phyloP scores from a whole-genome alignment of 1,140 invertebrate species.

The Holotrichia oblita region DNA sequence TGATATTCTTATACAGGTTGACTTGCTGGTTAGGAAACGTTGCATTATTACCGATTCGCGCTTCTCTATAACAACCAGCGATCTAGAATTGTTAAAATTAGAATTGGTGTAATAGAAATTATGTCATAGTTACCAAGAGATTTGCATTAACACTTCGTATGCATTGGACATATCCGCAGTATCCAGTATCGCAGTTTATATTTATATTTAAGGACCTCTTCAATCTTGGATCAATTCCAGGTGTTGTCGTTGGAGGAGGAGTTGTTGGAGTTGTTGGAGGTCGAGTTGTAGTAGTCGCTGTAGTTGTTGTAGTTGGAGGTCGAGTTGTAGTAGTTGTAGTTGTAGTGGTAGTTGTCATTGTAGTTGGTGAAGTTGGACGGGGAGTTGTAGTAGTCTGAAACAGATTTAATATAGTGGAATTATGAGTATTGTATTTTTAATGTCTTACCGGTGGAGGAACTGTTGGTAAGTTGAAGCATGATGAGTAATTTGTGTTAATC shows the following conservation, averaged over 20 bases:
- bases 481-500: constrained; percentile 47
- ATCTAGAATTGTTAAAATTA: constrained; percentile 56
- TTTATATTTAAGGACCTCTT: constrained; percentile 17
- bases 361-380: not conserved
- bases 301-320: not conserved
- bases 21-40: constrained; percentile 64
- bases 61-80: constrained; percentile 64
- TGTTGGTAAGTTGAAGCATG: constrained; percentile 41
- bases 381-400: not conserved
- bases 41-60: constrained; percentile 62
- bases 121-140: constrained; percentile 61
- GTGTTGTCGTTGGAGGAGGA: too few relatives aligned
- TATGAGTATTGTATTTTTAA: not conserved
- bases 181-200: constrained; percentile 62
- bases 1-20: constrained; percentile 66
- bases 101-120: constrained; percentile 32
- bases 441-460: constrained; percentile 10
- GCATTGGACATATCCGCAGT: constrained; percentile 67
- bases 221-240: constrained; percentile 41
- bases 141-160: constrained; percentile 65
- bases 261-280: too few relatives aligned
- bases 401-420: not conserved
- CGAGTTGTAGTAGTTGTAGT: not conserved
- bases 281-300: too few relatives aligned
- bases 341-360: not conserved